Base-by-base conservation (phyloP, 2,888 invertebrate genomes). In the Mongoloraphidia duomilia region DNA sequence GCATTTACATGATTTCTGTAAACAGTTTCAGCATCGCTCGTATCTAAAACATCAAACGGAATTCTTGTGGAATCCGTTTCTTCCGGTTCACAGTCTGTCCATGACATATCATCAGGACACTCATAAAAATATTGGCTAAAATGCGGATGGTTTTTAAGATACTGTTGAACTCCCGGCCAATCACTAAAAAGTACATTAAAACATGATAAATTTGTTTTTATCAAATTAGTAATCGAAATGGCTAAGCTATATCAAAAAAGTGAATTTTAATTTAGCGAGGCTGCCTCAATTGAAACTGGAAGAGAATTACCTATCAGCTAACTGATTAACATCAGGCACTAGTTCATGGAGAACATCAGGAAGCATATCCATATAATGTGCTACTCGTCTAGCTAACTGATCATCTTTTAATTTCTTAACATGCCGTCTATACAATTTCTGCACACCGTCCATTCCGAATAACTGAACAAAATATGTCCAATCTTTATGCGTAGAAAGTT, bases 91-190 rank as follows among this genome's bases (percentile, higher is more conserved):
- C 80, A 79, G 65, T 82, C 84, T 54, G 81, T 82, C 87, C 84
- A 90, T 44, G 83, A 80, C 58, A 75, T 80, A 9, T 37, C 41
- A 12, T 48, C 37, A 10, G 82, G 81, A 59, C 83, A 81, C 62
- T 88, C 86, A 59, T 90, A 87, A 73, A 95, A 97, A 74, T 90
- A 91, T 61, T 86, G 83, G 49, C 85, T 82, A 71, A 93, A 96
- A 66, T 94, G 89, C n/a, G 90, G 85, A 68, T 96, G 95, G 48
- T 82, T 77, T 56, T 87, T 83, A 57, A 97, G 76, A 67, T 87
- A 86, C 52, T 85, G 83, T 55, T 89, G 82, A 50, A 93, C 86
- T 57, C 82, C 79, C 47, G 82, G 75, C 96, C 96, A 96, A 64
- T 92, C 89, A 62, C 90, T 90, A 65, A 34, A 66, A 61, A 26